A percentile compares a stretch with the other conserved stretches of the same genome.
Conservation (phyloP, 2,888 invertebrate genomes). For the Tricholauxania praeusta region DNA sequence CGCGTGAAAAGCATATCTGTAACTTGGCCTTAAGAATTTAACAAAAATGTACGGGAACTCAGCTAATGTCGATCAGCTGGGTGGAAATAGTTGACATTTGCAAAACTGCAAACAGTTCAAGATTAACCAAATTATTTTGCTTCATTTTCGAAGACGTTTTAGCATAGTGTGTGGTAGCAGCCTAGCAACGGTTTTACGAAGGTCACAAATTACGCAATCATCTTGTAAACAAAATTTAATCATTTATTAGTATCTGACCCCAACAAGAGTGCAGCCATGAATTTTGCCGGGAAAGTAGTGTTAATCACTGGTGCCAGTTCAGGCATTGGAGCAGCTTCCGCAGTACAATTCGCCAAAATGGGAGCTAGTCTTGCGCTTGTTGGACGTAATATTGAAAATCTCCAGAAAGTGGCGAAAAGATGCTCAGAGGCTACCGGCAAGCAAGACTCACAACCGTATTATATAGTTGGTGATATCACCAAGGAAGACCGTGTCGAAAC, state of each 20-base stretch:
- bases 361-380: constrained; percentile 75
- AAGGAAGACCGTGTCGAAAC: constrained; percentile 72
- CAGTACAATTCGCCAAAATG: constrained; percentile 75
- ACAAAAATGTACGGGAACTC: too few species aligned
- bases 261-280: constrained; percentile 49
- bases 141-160: too few species aligned
- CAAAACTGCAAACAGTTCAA: too few species aligned
- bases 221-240: constrained; percentile 9
- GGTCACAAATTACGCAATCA: constrained; percentile 39
- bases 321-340: constrained; percentile 80
- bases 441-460: constrained; percentile 69
- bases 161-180: background rate
- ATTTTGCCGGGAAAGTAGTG: constrained; percentile 67
- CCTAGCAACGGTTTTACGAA: background rate
- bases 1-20: too few species aligned
- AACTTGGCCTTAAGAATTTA: too few species aligned
- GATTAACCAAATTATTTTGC: too few species aligned
- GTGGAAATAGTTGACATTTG: too few species aligned
- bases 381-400: constrained; percentile 78
- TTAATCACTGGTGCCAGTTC: constrained; percentile 80
- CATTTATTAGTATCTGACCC: background rate
- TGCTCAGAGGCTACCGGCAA: constrained; percentile 54
- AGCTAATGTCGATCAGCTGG: too few species aligned
- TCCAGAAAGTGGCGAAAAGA: constrained; percentile 73
- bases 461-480: constrained; percentile 75